Conservation (phyloP, 2,113 vertebrate species). For the Hippotragus niger region DNA sequence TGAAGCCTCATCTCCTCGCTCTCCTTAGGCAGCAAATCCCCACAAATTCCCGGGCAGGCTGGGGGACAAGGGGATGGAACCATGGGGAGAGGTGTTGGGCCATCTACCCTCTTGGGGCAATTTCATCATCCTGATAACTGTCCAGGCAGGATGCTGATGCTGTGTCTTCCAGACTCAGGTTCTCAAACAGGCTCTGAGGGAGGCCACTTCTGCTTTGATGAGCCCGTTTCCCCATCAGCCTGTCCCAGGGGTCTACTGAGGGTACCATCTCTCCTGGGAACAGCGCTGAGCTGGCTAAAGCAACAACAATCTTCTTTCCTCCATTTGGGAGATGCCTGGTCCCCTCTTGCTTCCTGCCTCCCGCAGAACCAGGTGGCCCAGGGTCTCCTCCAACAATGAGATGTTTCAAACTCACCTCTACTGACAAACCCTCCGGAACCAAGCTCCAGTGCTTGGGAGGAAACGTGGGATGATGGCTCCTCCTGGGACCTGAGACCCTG, state of each 20-base stretch:
- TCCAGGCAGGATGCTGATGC: too few species aligned
- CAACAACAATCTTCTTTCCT: fast-evolving
- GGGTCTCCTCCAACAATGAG: too few species aligned
- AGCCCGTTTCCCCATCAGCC: background rate
- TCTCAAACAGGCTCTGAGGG: background rate
- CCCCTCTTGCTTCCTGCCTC: background rate
- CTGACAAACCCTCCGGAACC: background rate
- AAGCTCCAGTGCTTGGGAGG: background rate
- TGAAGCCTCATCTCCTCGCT: fast-evolving
- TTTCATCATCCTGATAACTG: background rate
- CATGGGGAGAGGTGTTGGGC: fast-evolving
- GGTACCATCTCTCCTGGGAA: background rate
- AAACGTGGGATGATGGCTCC: background rate
- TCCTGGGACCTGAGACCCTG: fast-evolving
- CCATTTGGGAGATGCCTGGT: too few species aligned
- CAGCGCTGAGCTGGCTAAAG: fast-evolving
- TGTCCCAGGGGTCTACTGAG: background rate
- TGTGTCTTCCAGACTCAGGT: background rate
- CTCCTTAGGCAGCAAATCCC: too few species aligned
- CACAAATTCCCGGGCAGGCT: fast-evolving
- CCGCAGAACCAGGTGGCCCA: background rate
- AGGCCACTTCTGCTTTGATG: background rate
- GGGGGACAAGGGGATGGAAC: background rate
- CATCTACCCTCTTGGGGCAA: background rate
- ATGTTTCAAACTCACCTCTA: background rate